Evolutionary conservation across 1,140 invertebrate species (phyloP), one percentile per base, ranked within the genome.

Genomic region (Pteromalus puparum): DNA sequence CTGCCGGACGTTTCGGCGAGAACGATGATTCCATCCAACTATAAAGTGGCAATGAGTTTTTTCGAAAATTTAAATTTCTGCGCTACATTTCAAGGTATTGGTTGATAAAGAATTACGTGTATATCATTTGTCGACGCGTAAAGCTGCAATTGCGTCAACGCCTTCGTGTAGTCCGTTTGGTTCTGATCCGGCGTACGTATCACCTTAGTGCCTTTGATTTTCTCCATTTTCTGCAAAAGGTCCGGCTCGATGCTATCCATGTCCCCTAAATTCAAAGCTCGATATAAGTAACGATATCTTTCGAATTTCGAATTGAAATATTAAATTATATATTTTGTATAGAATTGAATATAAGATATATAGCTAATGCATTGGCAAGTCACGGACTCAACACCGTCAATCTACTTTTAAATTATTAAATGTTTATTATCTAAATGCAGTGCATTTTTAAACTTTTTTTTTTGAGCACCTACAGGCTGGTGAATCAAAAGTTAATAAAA

Each of bases 151-250:
- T 78, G 13, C 42, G 21, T 15, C 7, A 88, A 15, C 2, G 95
- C 94, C 92, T 97, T 98, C 0, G 95, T 96, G 88, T 96, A 97
- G 92, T 98, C 97, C 24, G 96, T 97, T 76, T 95, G 90, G 89
- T 95, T 90, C 90, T 97, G 97, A 91, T 97, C 95, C n/a, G 94
- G 94, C 21, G 97, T 97, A 61, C 94, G 87, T 2, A 96, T 91
- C 21, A 95, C 88, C 88, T 93, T 91, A 86, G 93, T 92, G 76
- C 94, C 94, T 10, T 68, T 9, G 87, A 94, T 91, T 30, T 91
- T 90, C 89, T 92, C 91, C 86, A 95, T 95, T 89, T 94, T 94
- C 70, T 95, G 87, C 38, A 96, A 87, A 6, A 94, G 91, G 46
- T 94, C 92, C 61, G 93, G 85, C 5, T 90, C 89, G 74, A 96